Conservation (phyloP, 2,797 vertebrate genomes). For the Urophycis tenuis region DNA sequence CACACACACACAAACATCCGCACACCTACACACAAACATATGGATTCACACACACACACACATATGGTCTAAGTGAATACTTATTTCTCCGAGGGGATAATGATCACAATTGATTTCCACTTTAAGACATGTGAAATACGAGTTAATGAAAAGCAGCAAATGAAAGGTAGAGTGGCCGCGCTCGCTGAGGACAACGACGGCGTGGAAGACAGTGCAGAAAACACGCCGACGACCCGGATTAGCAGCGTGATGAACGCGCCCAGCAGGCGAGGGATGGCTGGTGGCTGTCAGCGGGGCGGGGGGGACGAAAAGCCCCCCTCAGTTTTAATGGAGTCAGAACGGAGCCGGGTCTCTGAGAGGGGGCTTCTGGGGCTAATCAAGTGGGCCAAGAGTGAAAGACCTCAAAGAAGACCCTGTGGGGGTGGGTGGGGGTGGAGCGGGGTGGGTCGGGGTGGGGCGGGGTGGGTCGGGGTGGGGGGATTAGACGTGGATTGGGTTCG, state of each 20-base stretch:
- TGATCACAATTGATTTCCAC: neutral
- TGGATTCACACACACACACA: no score
- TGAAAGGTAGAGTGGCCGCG: neutral
- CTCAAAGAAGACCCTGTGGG: conserved; percentile 42
- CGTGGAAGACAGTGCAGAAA: no score
- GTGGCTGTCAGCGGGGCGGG: neutral
- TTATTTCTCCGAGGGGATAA: neutral
- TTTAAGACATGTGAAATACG: conserved; percentile 6
- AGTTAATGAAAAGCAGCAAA: neutral
- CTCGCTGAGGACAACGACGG: neutral
- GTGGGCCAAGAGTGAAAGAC: conserved; percentile 25
- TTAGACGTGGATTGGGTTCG: neutral
- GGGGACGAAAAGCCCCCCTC: neutral
- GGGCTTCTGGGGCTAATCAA: conserved; percentile 20
- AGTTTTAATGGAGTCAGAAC: conserved; percentile 36
- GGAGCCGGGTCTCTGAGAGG: conserved; percentile 17
- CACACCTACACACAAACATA: no score
- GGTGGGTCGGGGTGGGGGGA: conserved; percentile 3
- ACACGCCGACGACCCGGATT: no score
- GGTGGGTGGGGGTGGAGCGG: conserved; percentile 16
- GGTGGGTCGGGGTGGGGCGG: no score
- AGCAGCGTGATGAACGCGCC: no score
- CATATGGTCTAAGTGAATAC: neutral
- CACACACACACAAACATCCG: no score
- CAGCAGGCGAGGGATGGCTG: neutral